Evolutionary conservation across 2,797 vertebrate species (phyloP).

Genomic region (Dendrocincla fuliginosa): DNA sequence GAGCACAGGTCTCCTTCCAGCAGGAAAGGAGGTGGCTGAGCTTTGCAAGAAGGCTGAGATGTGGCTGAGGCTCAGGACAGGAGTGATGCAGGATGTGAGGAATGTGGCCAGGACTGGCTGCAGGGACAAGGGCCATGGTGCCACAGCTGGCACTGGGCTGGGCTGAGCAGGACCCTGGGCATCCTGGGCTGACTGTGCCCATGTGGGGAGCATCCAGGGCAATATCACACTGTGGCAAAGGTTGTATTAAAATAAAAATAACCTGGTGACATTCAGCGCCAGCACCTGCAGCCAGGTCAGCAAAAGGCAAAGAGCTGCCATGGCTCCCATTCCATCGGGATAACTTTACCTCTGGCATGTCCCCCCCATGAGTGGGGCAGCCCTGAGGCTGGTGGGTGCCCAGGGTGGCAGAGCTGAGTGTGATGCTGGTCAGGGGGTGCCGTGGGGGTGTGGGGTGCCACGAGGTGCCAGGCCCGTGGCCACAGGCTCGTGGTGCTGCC

Average conservation of each 20-base stretch:
- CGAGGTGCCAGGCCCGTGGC: fast-evolving
- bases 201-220: fast-evolving
- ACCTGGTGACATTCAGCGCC: fast-evolving
- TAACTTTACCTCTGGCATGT: not conserved
- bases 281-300: not conserved
- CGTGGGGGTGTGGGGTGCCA: not conserved
- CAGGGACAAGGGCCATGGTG: not conserved
- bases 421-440: not conserved
- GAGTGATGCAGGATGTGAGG: not conserved
- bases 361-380: not conserved
- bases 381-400: fast-evolving
- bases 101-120: not conserved
- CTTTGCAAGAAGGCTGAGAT: not conserved
- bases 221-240: not conserved
- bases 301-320: not conserved
- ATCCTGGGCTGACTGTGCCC: not conserved
- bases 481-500: not conserved
- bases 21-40: not conserved
- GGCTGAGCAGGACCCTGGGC: not conserved
- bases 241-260: not conserved
- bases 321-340: fast-evolving
- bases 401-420: not conserved
- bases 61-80: not conserved
- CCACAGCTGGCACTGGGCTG: not conserved
- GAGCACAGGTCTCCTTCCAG: not conserved